Conservation (phyloP, 2,888 invertebrate genomes). For the Desoria tigrina region DNA sequence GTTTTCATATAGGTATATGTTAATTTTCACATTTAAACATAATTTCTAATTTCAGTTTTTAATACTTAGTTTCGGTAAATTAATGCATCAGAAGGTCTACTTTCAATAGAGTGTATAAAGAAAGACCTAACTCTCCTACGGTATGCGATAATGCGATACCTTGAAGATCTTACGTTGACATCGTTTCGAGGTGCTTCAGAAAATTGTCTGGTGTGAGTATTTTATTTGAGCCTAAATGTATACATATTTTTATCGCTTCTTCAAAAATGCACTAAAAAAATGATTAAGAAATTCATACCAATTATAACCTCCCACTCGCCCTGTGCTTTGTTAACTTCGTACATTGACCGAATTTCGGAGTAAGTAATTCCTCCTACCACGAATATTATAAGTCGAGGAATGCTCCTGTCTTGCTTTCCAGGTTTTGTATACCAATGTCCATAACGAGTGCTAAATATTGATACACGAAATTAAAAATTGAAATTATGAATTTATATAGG, state of each 20-base stretch:
- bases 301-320: conserved; percentile 48
- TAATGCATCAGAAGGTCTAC: no score
- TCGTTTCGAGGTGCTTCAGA: conserved; percentile 76
- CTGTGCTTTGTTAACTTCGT: conserved; percentile 41
- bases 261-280: background rate
- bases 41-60: no score
- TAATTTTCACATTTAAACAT: no score
- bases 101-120: no score
- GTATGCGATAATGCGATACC: no score
- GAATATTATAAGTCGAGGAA: conserved; percentile 46
- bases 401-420: conserved; percentile 30
- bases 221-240: conserved; percentile 63
- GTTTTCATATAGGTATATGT: no score
- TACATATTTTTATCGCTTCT: background rate
- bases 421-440: conserved; percentile 40
- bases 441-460: conserved; percentile 39
- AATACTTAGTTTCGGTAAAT: no score
- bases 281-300: conserved; percentile 29
- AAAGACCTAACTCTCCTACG: no score
- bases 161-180: conserved; percentile 54
- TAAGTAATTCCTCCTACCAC: conserved; percentile 47
- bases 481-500: background rate
- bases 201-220: conserved; percentile 95
- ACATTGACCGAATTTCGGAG: conserved; percentile 46
- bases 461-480: background rate